A percentile compares a stretch with the other conserved stretches of the same genome.
phyloP scores from a whole-genome alignment of 2,888 invertebrate species.

The Erynnis tages region DNA sequence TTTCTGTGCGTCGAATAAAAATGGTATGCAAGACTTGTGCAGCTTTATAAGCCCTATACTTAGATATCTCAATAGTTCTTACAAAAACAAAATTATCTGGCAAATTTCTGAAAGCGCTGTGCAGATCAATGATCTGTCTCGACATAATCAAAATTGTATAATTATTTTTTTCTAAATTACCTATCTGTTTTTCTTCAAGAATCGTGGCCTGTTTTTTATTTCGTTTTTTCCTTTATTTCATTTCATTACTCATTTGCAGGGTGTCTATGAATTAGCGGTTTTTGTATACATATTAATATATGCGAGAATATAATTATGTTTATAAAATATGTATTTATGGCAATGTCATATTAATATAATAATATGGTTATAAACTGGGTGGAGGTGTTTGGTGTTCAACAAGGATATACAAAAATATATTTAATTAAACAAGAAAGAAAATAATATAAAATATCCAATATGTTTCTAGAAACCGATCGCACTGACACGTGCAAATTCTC shows the following conservation, averaged over 20 bases:
- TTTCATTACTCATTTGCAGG: slow-evolving; percentile 17
- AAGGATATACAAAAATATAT: slow-evolving; percentile 24
- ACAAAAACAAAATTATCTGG: slow-evolving; percentile 1
- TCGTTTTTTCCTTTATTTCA: slow-evolving; percentile 7
- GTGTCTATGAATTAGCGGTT: slow-evolving; percentile 3
- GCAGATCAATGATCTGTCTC: slow-evolving; percentile 1
- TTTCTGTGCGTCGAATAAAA: slow-evolving; percentile 19
- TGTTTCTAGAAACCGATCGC: not conserved
- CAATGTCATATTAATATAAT: not conserved
- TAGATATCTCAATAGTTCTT: not conserved
- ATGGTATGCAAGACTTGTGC: slow-evolving; percentile 15
- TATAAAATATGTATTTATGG: not conserved
- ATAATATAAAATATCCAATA: not conserved
- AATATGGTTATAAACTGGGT: slow-evolving; percentile 4
- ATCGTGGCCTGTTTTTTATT: slow-evolving; percentile 5
- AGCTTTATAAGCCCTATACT: slow-evolving; percentile 22
- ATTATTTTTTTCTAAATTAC: not conserved
- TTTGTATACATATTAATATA: not conserved
- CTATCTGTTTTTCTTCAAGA: not conserved
- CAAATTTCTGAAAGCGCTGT: slow-evolving; percentile 12
- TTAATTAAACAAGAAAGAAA: no score
- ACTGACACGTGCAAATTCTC: not conserved
- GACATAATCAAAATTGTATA: not conserved
- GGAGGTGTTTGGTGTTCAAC: slow-evolving; percentile 12
- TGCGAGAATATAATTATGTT: not conserved